Evolutionary conservation across 1,140 invertebrate species (phyloP).

Genomic region (Galendromus occidentalis): DNA sequence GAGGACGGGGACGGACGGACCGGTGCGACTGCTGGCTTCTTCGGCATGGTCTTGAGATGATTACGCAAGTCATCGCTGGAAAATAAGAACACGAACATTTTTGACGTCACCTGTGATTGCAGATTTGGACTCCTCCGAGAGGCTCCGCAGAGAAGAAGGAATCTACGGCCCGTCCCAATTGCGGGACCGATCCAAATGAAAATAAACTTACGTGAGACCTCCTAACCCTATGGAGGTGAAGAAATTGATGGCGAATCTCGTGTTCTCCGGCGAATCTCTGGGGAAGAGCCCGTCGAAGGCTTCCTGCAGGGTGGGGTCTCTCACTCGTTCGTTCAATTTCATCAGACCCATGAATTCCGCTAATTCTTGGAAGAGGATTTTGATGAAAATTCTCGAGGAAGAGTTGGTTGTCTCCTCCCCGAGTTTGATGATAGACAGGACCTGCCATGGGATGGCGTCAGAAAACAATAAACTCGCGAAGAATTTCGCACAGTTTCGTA

Average conservation of each 20-base stretch:
- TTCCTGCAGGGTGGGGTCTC: constrained; percentile 62
- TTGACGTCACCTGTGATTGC: too few relatives aligned
- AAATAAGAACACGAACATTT: too few relatives aligned
- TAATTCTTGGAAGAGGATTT: constrained; percentile 88
- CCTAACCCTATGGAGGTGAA: constrained; percentile 96
- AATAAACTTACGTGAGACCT: constrained; percentile 53
- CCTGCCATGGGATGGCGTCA: constrained; percentile 72
- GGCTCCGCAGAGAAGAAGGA: too few relatives aligned
- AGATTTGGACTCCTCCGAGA: not conserved
- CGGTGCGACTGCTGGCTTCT: constrained; percentile 26
- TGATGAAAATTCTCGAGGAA: constrained; percentile 90
- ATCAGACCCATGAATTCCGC: constrained; percentile 84
- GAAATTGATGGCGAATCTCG: constrained; percentile 95
- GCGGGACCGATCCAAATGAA: not conserved
- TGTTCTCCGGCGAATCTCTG: constrained; percentile 83
- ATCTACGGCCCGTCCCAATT: not conserved
- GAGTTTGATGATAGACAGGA: constrained; percentile 62
- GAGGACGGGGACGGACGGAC: constrained; percentile 9
- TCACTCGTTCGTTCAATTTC: constrained; percentile 69
- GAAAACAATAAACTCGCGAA: constrained; percentile 90
- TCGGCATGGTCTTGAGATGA: constrained; percentile 63
- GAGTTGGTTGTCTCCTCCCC: constrained; percentile 95
- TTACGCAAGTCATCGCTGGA: constrained; percentile 61
- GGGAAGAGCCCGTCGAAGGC: constrained; percentile 87
- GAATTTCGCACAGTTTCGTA: constrained; percentile 94